Base-by-base conservation (phyloP, 2,113 vertebrate species). In the Gasterosteus nipponicus region DNA sequence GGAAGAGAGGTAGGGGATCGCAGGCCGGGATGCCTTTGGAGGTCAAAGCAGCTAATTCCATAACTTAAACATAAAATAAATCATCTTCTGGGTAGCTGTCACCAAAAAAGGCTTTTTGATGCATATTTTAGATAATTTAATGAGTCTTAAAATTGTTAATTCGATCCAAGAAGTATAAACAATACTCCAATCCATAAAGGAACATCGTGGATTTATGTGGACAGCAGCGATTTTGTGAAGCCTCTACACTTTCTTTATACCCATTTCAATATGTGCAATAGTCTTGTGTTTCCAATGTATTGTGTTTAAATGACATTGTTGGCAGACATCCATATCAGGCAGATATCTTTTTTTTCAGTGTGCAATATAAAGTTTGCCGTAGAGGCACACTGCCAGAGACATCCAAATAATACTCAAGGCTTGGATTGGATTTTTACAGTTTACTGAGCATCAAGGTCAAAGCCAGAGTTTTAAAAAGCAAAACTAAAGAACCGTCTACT, bases 1-100 rank as follows among this genome's bases (percentile, higher is more conserved):
- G 89, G 92, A 95, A 92, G 82, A 86, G 59, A 91, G 94, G 83
- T 83, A 89, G 86, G 68, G 83, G 92, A 93, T 83, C 80, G 80
- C 69, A 73, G 80, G 68, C 4, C 60, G 42, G 26, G 47, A 84
- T 73, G 70, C 63, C 61, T 79, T 67, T 22, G 18, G 62, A 88
- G 76, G 63, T 82, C 76, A 81, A 11, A 61, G 78, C 42, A 70
- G 70, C 63, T 66, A 33, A 74, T 69, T 72, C 54, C 18, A 22
- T 1, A 4, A 70, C 46, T 62, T 59, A 71, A 5, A 62, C 4
- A 53, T 2, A 54, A 8, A 59, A 31, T 41, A 61, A 39, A 60
- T 65, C 4, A 53, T 58, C 7, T 31, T n/a, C 33, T 33, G 33
- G 33, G 33, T 33, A 53, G 39, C 31, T 53, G n/a, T 53, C 22